These are phyloP conservation scores for Ceyx melanurus DNA, from an alignment of 2,113 vertebrate species.

Conservation along the genomic window DNA sequence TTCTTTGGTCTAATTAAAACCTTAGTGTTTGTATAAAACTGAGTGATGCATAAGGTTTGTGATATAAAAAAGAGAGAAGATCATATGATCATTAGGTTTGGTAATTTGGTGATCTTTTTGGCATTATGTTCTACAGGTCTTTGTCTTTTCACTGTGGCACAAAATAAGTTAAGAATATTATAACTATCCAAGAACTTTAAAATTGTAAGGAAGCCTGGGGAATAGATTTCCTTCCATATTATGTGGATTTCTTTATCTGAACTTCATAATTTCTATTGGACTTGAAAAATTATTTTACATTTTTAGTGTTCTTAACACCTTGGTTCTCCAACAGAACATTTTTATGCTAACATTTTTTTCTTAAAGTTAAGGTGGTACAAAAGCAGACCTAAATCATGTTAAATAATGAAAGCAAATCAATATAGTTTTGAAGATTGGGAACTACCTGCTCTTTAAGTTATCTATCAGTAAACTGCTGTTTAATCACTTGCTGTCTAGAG, in stretches of 20 bases:
- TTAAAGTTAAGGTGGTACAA: background rate
- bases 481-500: constrained; percentile 25
- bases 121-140: background rate
- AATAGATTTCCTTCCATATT: background rate
- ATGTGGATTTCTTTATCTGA: background rate
- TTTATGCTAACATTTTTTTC: background rate
- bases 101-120: background rate
- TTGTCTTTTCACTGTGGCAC: background rate
- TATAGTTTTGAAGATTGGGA: background rate
- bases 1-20: constrained; percentile 54
- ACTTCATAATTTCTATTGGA: background rate
- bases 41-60: background rate
- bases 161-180: background rate
- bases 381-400: background rate
- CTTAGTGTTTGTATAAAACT: background rate
- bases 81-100: background rate
- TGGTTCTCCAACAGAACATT: background rate
- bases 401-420: background rate
- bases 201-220: background rate
- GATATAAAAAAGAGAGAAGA: background rate
- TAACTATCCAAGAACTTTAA: background rate
- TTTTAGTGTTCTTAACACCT: background rate
- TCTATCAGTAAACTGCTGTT: background rate
- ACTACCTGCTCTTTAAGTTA: background rate
- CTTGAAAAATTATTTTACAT: background rate